These are phyloP conservation scores for Drosophila meridiana DNA, from an alignment of 2,888 invertebrate species.

Conservation along the genomic window DNA sequence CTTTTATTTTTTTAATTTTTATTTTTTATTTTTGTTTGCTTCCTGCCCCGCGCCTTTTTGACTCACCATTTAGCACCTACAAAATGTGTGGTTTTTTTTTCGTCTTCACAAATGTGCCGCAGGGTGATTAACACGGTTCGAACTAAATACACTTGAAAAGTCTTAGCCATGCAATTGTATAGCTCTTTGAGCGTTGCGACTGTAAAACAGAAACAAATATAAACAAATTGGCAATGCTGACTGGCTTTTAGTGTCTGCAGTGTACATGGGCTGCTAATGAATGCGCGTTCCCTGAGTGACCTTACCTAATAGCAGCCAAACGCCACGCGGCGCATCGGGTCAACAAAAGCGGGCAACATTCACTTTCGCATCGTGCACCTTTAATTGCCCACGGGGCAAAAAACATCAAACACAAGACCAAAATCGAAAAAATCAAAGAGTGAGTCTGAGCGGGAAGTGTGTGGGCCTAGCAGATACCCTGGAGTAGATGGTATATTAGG, in stretches of 20 bases:
- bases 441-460: not conserved
- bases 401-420: slow-evolving; percentile 13
- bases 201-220: slow-evolving; percentile 21
- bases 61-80: slow-evolving; percentile 60
- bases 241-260: slow-evolving; percentile 21
- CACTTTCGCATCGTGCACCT: slow-evolving; percentile 75
- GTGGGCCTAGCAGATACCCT: not conserved
- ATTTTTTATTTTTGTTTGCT: not conserved
- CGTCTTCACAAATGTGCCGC: slow-evolving; percentile 28
- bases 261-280: slow-evolving; percentile 26
- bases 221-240: slow-evolving; percentile 52
- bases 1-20: not conserved
- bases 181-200: not conserved
- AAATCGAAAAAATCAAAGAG: slow-evolving; percentile 29
- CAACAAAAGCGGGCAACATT: slow-evolving; percentile 54
- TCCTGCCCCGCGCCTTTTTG: slow-evolving; percentile 33
- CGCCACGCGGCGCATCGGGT: slow-evolving; percentile 25
- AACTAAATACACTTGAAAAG: slow-evolving; percentile 17
- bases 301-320: slow-evolving; percentile 45
- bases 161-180: slow-evolving; percentile 28
- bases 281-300: slow-evolving; percentile 33
- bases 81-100: not conserved
- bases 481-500: too few relatives aligned
- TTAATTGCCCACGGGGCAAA: slow-evolving; percentile 74
- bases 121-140: slow-evolving; percentile 23